Evolutionary conservation across 2,797 vertebrate genomes (phyloP).

Genomic region (Sebastes matsubarae): DNA sequence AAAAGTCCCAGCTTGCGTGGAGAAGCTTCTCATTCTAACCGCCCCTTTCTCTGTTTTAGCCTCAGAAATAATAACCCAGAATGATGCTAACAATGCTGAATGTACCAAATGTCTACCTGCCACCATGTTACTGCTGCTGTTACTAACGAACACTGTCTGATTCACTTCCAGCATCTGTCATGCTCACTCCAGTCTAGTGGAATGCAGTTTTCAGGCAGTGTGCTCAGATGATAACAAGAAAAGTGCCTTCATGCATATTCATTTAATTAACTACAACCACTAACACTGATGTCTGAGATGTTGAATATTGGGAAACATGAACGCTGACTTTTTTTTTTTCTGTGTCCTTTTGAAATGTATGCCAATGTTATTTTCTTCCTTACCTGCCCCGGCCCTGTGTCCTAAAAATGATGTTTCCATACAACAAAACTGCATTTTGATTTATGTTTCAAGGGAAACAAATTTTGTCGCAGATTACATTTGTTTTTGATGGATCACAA

Average conservation of each 20-base stretch:
- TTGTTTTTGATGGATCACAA: too few species aligned
- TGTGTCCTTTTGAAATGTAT: not conserved
- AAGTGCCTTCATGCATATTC: conserved; percentile 68
- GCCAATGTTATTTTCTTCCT: not conserved
- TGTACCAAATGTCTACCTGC: conserved; percentile 42
- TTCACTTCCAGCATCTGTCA: conserved; percentile 72
- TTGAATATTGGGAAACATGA: not conserved
- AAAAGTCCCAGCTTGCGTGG: conserved; percentile 28
- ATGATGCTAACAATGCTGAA: conserved; percentile 51
- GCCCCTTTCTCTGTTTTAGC: conserved; percentile 49
- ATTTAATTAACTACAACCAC: conserved; percentile 42
- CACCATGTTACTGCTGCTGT: conserved; percentile 46
- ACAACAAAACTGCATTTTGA: too few species aligned
- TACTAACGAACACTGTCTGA: conserved; percentile 71
- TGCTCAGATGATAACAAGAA: conserved; percentile 31
- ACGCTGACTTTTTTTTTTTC: not conserved
- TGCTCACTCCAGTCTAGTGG: conserved; percentile 39
- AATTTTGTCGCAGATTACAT: too few species aligned
- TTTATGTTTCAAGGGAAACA: too few species aligned
- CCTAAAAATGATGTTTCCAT: too few species aligned
- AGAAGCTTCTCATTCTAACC: conserved; percentile 29
- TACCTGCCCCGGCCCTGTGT: too few species aligned
- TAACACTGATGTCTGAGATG: conserved; percentile 39
- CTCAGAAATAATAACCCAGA: conserved; percentile 68
- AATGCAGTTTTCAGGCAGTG: conserved; percentile 50